These are phyloP conservation scores for Campoletis raptor DNA, from an alignment of 2,888 invertebrate genomes.

Conservation along the genomic window DNA sequence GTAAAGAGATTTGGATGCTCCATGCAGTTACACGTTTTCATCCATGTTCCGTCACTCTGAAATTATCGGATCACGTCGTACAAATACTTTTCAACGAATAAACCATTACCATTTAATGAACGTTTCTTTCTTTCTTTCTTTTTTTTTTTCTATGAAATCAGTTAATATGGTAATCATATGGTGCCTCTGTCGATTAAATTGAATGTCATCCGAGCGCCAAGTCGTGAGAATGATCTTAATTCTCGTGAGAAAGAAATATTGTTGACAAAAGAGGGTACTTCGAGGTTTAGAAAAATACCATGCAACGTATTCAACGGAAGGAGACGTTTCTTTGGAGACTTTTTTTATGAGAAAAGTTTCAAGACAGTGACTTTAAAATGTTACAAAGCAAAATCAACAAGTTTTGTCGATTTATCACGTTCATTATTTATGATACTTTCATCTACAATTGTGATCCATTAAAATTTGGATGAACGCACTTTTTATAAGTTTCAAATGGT, in stretches of 20 bases:
- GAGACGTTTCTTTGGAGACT: background rate
- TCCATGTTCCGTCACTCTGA: slow-evolving; percentile 81
- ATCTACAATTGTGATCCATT: no score
- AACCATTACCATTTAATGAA: slow-evolving; percentile 12
- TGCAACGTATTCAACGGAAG: background rate
- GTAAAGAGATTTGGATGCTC: slow-evolving; percentile 78
- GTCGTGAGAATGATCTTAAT: background rate
- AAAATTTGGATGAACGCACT: background rate
- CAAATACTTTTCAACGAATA: slow-evolving; percentile 8
- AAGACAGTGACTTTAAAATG: no score
- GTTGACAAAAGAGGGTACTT: background rate
- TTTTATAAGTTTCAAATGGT: background rate
- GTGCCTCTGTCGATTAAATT: background rate
- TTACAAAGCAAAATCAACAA: no score
- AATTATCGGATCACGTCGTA: slow-evolving; percentile 75
- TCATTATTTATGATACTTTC: background rate
- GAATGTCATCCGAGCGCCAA: background rate
- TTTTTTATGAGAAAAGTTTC: no score
- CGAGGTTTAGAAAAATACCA: background rate
- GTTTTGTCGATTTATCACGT: background rate
- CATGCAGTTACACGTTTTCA: slow-evolving; percentile 81
- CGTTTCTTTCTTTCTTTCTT: no score
- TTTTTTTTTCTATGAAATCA: background rate
- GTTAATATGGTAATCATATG: background rate
- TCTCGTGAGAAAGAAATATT: background rate